Conservation (phyloP, 2,113 vertebrate genomes). For the Poicephalus meyeri region DNA sequence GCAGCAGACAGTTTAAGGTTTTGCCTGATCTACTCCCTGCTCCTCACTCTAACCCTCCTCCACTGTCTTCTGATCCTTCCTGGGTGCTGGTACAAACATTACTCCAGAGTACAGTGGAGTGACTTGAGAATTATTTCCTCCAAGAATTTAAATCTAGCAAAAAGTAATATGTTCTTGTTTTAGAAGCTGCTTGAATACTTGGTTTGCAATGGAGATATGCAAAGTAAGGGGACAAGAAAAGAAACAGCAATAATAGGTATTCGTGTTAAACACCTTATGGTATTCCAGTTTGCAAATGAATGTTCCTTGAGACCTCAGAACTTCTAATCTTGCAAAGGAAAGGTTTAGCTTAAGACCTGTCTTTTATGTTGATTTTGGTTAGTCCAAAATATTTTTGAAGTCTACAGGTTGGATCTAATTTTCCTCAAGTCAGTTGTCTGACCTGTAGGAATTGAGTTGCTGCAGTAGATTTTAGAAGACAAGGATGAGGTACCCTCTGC, state of each 20-base stretch:
- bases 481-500: background rate
- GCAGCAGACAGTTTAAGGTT: background rate
- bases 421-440: background rate
- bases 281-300: background rate
- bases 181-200: background rate
- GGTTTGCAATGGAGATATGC: background rate
- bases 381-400: background rate
- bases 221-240: background rate
- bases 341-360: background rate
- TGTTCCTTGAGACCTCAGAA: background rate
- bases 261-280: background rate
- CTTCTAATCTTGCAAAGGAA: background rate
- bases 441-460: background rate
- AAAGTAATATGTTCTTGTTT: background rate
- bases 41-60: background rate
- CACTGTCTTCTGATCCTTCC: background rate
- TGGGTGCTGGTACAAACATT: background rate
- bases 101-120: accelerated
- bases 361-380: background rate
- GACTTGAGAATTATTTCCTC: background rate
- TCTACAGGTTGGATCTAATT: background rate
- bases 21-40: background rate
- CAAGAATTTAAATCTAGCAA: background rate
- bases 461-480: background rate
- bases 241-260: background rate